Base-by-base conservation (phyloP, 2,888 invertebrate species). In the Lepetodrilus schrolli region DNA sequence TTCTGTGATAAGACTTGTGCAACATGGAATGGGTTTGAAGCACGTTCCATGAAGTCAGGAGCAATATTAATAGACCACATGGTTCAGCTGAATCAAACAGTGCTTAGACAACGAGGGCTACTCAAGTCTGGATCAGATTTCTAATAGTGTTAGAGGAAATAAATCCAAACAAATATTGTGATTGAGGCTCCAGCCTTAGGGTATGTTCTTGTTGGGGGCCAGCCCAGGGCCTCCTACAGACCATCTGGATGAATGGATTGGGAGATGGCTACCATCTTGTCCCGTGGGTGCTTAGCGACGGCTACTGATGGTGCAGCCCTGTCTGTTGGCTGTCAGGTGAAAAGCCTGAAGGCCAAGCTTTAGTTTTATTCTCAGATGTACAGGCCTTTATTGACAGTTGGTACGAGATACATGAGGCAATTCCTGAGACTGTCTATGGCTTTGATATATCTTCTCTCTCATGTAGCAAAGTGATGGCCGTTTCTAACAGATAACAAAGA, bases 111-210 rank as follows among this genome's bases (percentile, higher is more conserved):
- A n/a, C n/a, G n/a, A 58, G 58, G 58, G 58, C 58, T 58, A 30
- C 30, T n/a, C n/a, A 58, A 17, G 30, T 5, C 30, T 30, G 58
- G 58, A 58, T 58, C 58, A 58, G 30, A 58, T 58, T 58, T 58
- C 50, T 70, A 70, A 70, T 70, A 50, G 70, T 37, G 36, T 50
- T 70, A 23, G 23, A 50, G 70, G 70, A 36, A 48, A 70, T 37
- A 70, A 36, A 47, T 47, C 36, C 48, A 49, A 36, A 70, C 50
- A 49, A 70, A 70, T 70, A 70, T 70, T 70, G 51, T 70, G 70
- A 70, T 70, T 50, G 70, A 58, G 58, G 34, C 58, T n/a, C 26
- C 58, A 58, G 58, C 58, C 58, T 30, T n/a, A 8, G 21, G 58
- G 58, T 30, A 58, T 26, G 26, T 58, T 4, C 58, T 58, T n/a